Percentiles rank a stretch among this genome's conserved stretches.
These are phyloP conservation scores for Chionodraco myersi DNA, from an alignment of 2,113 vertebrate genomes.

Conservation along the genomic window DNA sequence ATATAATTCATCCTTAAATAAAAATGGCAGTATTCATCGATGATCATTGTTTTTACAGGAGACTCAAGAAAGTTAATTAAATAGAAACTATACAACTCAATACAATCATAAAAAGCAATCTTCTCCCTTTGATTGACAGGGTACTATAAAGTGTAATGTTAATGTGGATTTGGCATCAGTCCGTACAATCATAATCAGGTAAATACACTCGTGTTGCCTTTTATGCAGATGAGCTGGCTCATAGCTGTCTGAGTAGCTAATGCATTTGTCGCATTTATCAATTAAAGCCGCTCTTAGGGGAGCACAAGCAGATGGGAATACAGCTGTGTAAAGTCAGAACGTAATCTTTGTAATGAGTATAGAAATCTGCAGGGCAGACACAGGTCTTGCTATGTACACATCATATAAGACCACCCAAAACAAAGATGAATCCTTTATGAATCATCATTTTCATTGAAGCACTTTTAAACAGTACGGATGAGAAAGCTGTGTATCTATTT, in stretches of 20 bases:
- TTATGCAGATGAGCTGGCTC: conserved; percentile 48
- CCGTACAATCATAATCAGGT: neutral
- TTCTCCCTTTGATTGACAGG: neutral
- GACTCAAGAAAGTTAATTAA: neutral
- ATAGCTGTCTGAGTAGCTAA: conserved; percentile 60
- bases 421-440: neutral
- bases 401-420: conserved; percentile 6
- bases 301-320: conserved; percentile 72
- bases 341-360: conserved; percentile 67
- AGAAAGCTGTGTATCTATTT: neutral
- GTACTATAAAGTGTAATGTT: neutral
- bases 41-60: neutral
- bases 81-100: neutral
- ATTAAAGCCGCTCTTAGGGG: conserved; percentile 63
- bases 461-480: neutral
- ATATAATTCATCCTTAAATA: neutral
- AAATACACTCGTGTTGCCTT: neutral
- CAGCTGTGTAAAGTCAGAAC: conserved; percentile 71
- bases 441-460: neutral
- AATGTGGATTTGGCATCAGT: neutral
- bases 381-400: conserved; percentile 5
- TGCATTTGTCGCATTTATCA: conserved; percentile 74
- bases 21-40: no score
- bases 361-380: conserved; percentile 58
- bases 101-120: neutral